Conservation (phyloP, 2,113 vertebrate genomes). For the Gopherus evgoodei region DNA sequence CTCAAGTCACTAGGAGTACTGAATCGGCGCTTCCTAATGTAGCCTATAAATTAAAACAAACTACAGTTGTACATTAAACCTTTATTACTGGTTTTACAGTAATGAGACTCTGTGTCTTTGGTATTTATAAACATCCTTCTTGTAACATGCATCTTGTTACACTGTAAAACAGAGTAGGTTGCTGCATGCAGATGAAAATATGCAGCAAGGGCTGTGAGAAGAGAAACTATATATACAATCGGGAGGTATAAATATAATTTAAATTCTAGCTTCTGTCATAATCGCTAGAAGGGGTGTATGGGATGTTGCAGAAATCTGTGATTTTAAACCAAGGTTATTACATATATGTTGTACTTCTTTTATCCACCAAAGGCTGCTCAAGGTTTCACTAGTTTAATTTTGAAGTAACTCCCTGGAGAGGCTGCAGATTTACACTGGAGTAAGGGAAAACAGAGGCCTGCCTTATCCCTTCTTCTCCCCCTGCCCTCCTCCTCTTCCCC, state of each 20-base stretch:
- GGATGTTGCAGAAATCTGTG: not conserved
- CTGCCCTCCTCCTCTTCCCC: no score
- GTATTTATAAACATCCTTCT: not conserved
- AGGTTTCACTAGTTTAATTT: not conserved
- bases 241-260: not conserved
- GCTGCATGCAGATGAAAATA: not conserved
- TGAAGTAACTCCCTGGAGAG: not conserved
- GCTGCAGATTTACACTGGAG: not conserved
- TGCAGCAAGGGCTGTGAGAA: not conserved
- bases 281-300: not conserved
- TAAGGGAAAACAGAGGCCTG: not conserved
- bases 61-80: not conserved
- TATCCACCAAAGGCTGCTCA: not conserved
- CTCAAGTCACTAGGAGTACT: not conserved
- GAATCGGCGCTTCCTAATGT: not conserved
- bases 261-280: not conserved
- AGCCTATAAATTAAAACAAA: not conserved
- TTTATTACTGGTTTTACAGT: not conserved
- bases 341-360: rapidly evolving
- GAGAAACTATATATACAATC: not conserved
- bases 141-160: not conserved
- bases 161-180: not conserved
- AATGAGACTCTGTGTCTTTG: not conserved
- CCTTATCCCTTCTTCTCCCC: not conserved
- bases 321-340: not conserved